Conservation (phyloP, 2,888 invertebrate species). For the Cephus rjabovi region DNA sequence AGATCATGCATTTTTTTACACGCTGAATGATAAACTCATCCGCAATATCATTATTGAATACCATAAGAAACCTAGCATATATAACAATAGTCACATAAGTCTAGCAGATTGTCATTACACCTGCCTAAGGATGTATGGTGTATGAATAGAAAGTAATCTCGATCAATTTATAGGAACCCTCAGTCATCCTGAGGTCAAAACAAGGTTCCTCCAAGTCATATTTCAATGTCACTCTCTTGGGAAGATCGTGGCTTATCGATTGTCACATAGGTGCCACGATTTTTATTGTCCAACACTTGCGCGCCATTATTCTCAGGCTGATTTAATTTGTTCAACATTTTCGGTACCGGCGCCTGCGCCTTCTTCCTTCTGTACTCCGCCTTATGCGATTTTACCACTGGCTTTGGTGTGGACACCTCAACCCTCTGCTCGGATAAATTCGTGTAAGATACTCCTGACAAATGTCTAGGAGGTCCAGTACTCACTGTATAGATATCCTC, state of each 20-base stretch:
- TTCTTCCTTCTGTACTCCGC: constrained; percentile 34
- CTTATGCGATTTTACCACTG: constrained; percentile 23
- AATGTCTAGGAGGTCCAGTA: constrained; percentile 14
- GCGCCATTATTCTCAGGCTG: constrained; percentile 3
- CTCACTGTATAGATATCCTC: background rate
- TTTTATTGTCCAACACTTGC: background rate
- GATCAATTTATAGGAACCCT: background rate
- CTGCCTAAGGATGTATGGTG: background rate
- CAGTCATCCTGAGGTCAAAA: constrained; percentile 7
- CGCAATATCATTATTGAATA: background rate
- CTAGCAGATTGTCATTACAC: background rate
- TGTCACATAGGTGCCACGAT: background rate
- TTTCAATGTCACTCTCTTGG: constrained; percentile 39
- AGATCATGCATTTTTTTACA: background rate
- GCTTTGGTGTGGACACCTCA: constrained; percentile 17
- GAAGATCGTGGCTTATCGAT: constrained; percentile 15
- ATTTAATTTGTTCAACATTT: constrained; percentile 10
- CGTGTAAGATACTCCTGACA: constrained; percentile 30
- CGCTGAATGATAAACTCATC: background rate
- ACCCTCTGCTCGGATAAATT: constrained; percentile 17
- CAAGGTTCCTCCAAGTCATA: constrained; percentile 15
- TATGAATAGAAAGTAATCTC: background rate
- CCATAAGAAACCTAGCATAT: background rate
- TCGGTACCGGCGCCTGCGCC: constrained; percentile 30
- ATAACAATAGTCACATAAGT: background rate